Evolutionary conservation across 2,797 vertebrate genomes (phyloP).

Genomic region (Margarornis squamiger): DNA sequence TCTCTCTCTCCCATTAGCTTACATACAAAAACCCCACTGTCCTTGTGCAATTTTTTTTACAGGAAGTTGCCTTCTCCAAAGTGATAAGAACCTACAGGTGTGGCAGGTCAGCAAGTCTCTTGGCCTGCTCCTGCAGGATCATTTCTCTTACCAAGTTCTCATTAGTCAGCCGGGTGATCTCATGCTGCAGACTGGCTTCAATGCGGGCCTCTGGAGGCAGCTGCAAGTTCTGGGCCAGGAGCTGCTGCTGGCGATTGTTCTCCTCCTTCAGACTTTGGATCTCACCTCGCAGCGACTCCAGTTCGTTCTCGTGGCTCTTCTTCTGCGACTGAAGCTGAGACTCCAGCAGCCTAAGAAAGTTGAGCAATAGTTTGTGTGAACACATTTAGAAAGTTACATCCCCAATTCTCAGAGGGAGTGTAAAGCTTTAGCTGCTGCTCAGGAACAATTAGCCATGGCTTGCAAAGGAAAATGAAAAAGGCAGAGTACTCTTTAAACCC

Average conservation of each 20-base stretch:
- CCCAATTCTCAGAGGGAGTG: background rate
- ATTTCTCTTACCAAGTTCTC: constrained; percentile 89
- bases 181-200: constrained; percentile 96
- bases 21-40: background rate
- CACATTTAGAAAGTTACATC: background rate
- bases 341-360: constrained; percentile 86
- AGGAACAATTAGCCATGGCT: constrained; percentile 45
- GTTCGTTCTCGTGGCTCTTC: constrained; percentile 87
- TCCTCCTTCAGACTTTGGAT: constrained; percentile 95
- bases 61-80: background rate
- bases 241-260: constrained; percentile 96
- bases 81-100: fast-evolving
- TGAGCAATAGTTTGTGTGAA: background rate
- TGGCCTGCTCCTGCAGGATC: background rate
- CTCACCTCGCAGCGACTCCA: constrained; percentile 89
- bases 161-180: constrained; percentile 96
- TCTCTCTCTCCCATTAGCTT: background rate
- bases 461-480: constrained; percentile 54
- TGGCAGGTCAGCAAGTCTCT: background rate
- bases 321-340: constrained; percentile 93
- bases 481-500: constrained; percentile 57
- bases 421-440: constrained; percentile 44
- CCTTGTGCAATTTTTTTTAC: background rate
- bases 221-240: constrained; percentile 95
- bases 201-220: constrained; percentile 95